Conservation (phyloP, 2,888 invertebrate species). For the Tholera decimalis region DNA sequence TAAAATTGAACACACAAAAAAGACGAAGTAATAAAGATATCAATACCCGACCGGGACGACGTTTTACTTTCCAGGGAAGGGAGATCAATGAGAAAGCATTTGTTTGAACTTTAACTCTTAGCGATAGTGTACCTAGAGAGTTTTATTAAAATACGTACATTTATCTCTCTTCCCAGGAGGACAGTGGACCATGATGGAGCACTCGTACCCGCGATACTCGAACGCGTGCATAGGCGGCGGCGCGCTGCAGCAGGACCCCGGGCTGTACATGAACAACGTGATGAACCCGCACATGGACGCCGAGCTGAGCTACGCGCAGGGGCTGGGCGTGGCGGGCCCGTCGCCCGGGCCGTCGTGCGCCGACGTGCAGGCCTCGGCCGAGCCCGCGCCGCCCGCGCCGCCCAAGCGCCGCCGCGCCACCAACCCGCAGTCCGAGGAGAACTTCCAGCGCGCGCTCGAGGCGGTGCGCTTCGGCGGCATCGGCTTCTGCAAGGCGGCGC, state of each 20-base stretch:
- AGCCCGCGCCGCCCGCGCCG: constrained; percentile 76
- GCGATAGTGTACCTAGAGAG: constrained; percentile 69
- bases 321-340: constrained; percentile 82
- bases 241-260: constrained; percentile 90
- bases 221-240: constrained; percentile 92
- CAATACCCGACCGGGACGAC: constrained; percentile 18
- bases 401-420: constrained; percentile 93
- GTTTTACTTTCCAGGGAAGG: constrained; percentile 88
- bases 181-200: constrained; percentile 97
- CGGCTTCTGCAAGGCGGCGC: constrained; percentile 96
- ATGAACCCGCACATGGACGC: constrained; percentile 83
- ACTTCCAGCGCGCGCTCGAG: constrained; percentile 95
- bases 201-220: constrained; percentile 94
- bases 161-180: constrained; percentile 94
- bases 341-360: constrained; percentile 82
- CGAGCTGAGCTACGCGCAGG: constrained; percentile 84
- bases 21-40: constrained; percentile 8
- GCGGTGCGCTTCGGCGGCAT: constrained; percentile 96
- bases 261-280: constrained; percentile 91
- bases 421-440: constrained; percentile 96
- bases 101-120: constrained; percentile 58
- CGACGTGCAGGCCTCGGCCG: constrained; percentile 77
- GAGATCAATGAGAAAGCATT: constrained; percentile 86
- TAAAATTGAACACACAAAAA: neutral
- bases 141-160: constrained; percentile 84